Percentiles rank a stretch among this genome's conserved stretches.
Evolutionary conservation across 2,113 vertebrate genomes (phyloP).

Genomic region (Rattus rattus): DNA sequence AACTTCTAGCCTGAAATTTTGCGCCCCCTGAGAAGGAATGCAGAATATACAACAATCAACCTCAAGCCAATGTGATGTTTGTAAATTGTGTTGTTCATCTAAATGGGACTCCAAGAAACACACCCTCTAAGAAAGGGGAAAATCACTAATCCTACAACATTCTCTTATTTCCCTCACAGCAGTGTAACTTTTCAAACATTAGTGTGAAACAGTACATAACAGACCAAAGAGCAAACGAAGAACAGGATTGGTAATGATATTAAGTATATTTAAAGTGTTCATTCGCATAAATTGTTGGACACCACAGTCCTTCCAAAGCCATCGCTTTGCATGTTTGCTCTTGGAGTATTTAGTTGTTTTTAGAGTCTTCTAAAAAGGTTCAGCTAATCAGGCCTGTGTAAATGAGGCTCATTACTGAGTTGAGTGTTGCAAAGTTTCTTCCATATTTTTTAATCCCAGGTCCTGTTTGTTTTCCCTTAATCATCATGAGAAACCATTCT

Average conservation of each 20-base stretch:
- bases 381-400: neutral
- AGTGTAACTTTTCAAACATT: slow-evolving; percentile 19
- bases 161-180: neutral
- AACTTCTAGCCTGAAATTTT: slow-evolving; percentile 75
- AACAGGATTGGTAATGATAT: neutral
- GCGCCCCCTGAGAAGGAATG: slow-evolving; percentile 74
- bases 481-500: neutral
- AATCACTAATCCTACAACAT: neutral
- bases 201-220: neutral
- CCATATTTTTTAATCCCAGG: neutral
- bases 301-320: neutral
- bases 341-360: neutral
- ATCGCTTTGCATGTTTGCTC: neutral
- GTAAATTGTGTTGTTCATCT: neutral
- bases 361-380: neutral
- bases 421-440: neutral
- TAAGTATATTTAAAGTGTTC: neutral
- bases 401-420: neutral
- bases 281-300: neutral
- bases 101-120: neutral
- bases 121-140: neutral
- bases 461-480: neutral
- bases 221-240: neutral
- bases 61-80: slow-evolving; percentile 57
- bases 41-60: slow-evolving; percentile 63